These are phyloP conservation scores for Cotesia congregata DNA, from an alignment of 2,888 invertebrate genomes.

Conservation along the genomic window DNA sequence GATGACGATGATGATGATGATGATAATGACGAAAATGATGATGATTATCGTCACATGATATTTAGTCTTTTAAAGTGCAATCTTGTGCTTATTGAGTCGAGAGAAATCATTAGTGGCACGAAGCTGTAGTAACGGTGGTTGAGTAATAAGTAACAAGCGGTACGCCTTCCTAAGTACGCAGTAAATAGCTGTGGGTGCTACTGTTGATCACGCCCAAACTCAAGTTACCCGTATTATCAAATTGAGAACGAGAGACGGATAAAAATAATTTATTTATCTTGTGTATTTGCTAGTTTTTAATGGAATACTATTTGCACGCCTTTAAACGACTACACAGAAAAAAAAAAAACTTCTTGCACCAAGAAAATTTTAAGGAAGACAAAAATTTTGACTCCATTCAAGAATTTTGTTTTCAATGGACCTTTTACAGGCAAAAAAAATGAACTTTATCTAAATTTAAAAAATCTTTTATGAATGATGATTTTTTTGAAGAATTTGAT, in stretches of 20 bases:
- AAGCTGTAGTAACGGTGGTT: slow-evolving; percentile 45
- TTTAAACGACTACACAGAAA: no score
- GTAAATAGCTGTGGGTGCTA: slow-evolving; percentile 56
- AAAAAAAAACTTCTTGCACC: no score
- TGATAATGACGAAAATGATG: background rate
- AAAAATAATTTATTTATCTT: no score
- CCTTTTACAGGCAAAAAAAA: no score
- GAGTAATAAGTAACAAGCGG: slow-evolving; percentile 56
- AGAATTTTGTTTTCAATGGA: no score
- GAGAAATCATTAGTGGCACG: slow-evolving; percentile 32
- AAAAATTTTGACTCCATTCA: no score
- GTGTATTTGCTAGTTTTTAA: no score
- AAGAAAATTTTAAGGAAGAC: no score
- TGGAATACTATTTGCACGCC: no score
- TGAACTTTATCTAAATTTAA: no score
- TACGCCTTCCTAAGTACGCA: slow-evolving; percentile 54
- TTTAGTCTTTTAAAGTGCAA: background rate
- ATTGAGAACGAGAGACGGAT: background rate
- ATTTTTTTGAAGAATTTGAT: no score
- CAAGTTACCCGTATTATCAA: background rate
- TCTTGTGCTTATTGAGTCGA: background rate
- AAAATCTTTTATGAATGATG: no score
- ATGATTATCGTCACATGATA: background rate
- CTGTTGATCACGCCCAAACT: slow-evolving; percentile 34
- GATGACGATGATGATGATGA: background rate